Base-by-base conservation (phyloP, 2,113 vertebrate species). In the Hippoglossus stenolepis region DNA sequence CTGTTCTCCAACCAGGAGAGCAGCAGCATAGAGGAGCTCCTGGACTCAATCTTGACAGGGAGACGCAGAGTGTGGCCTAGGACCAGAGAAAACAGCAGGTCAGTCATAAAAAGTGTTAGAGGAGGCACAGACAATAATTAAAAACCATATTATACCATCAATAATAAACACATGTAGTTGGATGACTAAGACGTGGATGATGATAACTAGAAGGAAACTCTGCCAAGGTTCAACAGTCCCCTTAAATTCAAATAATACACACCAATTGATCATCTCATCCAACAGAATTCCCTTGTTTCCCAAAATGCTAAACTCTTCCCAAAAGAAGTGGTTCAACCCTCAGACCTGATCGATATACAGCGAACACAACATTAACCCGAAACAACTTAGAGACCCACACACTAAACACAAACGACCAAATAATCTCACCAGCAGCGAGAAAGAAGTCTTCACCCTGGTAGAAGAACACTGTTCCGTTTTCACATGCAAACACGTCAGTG, bases 401-500 rank as follows among this genome's bases (percentile, higher is more conserved):
- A 18, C 6, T 10, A 11, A 24, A 57, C 10, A 11, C 21, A 57
- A 11, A 26, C 6, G 12, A 54, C 1, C 9, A 47, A 15, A 20
- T 21, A 8, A 45, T 20, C 64, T 90, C 71, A 93, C 93, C 93
- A 24, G 91, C 20, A 4, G 85, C 85, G n/a, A 94, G 83, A 28
- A 93, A 87, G 73, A 94, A 82, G 70, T 87, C 21, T 12, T 85
- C 67, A 24, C 91, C 89, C 63, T 93, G 92, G 21, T 84, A 65
- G 38, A 94, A 89, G 72, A 90, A 93, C 3, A 84, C 12, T 0
- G 92, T 90, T 9, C 74, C 49, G n/a, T 82, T 86, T 77, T 92
- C 91, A 93, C 93, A 94, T 0, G 89, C 87, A 84, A 92, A 93
- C 45, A 88, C 87, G 4, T 91, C 87, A 24, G 45, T 11, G 4